Evolutionary conservation across 2,113 vertebrate genomes (phyloP).

Genomic region (Mungos mungo): DNA sequence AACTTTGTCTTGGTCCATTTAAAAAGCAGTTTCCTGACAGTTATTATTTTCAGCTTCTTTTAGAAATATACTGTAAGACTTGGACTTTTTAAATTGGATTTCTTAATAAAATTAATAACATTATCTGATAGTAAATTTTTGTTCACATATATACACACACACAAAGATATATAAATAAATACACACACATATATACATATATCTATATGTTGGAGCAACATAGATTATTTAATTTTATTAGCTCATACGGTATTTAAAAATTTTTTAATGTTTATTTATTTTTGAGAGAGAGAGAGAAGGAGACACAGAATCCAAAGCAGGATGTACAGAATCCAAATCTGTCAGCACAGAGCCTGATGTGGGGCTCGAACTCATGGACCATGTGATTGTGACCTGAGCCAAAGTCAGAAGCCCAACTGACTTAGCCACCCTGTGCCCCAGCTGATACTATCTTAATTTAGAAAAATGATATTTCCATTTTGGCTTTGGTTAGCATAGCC

Average conservation of each 20-base stretch:
- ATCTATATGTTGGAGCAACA: neutral
- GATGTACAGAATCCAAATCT: too few species aligned
- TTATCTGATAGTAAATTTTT: slow-evolving; percentile 25
- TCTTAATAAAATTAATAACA: slow-evolving; percentile 44
- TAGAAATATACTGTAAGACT: slow-evolving; percentile 38
- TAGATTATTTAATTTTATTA: slow-evolving; percentile 20
- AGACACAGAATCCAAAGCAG: too few species aligned
- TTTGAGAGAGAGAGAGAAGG: too few species aligned
- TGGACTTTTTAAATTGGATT: neutral
- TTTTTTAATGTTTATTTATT: too few species aligned
- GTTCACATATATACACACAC: neutral
- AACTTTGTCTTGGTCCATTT: slow-evolving; percentile 17
- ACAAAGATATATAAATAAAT: neutral
- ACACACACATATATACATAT: neutral
- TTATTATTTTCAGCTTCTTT: slow-evolving; percentile 60
- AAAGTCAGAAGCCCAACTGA: too few species aligned
- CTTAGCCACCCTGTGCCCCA: neutral
- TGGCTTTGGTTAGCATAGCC: neutral
- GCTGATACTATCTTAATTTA: neutral
- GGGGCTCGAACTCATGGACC: too few species aligned
- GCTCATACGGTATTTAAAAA: neutral
- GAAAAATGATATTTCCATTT: slow-evolving; percentile 18
- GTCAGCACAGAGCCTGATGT: too few species aligned
- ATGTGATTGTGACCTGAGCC: too few species aligned
- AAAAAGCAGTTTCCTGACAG: slow-evolving; percentile 53